Evolutionary conservation across 2,888 invertebrate species (phyloP).

Genomic region (Clivina fossor): DNA sequence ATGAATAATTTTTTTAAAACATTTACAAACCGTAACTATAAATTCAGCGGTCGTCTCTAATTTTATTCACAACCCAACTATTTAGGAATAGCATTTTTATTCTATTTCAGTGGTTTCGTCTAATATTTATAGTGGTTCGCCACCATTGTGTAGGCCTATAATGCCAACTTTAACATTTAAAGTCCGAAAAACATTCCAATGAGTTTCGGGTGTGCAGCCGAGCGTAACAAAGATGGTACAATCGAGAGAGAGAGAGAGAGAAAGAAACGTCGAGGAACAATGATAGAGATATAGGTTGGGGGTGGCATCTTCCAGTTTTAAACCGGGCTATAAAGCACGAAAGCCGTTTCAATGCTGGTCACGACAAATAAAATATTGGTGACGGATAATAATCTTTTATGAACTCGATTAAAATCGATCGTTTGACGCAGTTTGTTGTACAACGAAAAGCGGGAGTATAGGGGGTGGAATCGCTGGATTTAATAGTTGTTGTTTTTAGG

Average conservation of each 20-base stretch:
- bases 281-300: background rate
- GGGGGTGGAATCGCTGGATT: too few relatives aligned
- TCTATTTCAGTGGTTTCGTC: too few relatives aligned
- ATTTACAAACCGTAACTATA: too few relatives aligned
- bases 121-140: slow-evolving; percentile 30
- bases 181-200: slow-evolving; percentile 25
- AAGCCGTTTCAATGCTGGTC: slow-evolving; percentile 26
- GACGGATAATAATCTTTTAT: slow-evolving; percentile 26
- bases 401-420: slow-evolving; percentile 32
- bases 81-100: too few relatives aligned
- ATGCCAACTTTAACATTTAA: slow-evolving; percentile 24
- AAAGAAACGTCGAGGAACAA: slow-evolving; percentile 14
- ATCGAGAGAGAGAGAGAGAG: background rate
- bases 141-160: slow-evolving; percentile 12
- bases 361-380: slow-evolving; percentile 29
- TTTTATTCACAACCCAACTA: slow-evolving; percentile 12
- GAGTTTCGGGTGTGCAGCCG: too few relatives aligned
- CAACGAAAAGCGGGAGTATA: too few relatives aligned
- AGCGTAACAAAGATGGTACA: background rate
- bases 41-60: too few relatives aligned
- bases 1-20: too few relatives aligned
- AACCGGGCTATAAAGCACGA: slow-evolving; percentile 21
- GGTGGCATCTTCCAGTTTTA: slow-evolving; percentile 17
- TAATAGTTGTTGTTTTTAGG: too few relatives aligned
- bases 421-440: too few relatives aligned